phyloP scores from a whole-genome alignment of 2,888 invertebrate species.

The Monoplex corrugatus region DNA sequence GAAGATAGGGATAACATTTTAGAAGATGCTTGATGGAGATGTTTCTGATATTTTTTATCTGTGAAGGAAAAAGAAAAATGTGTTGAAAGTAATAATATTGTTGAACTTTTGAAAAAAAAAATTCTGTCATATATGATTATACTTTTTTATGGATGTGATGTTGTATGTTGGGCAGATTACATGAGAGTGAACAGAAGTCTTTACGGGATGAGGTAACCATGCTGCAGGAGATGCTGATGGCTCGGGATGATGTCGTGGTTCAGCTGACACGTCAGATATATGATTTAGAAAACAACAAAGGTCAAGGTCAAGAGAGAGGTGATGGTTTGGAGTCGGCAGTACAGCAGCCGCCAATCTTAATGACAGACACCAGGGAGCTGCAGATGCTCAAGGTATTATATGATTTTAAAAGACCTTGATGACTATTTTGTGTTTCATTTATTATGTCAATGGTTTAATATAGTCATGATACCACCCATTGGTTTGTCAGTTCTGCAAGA shows the following conservation, averaged over 20 bases:
- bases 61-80: too few species aligned
- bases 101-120: too few species aligned
- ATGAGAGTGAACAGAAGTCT: constrained; percentile 74
- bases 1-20: too few species aligned
- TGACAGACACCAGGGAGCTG: constrained; percentile 63
- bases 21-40: too few species aligned
- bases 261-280: constrained; percentile 80
- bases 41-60: too few species aligned
- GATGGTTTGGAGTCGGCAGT: not conserved
- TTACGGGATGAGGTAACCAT: constrained; percentile 74
- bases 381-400: constrained; percentile 66
- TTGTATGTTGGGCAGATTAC: constrained; percentile 62
- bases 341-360: constrained; percentile 27
- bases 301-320: not conserved
- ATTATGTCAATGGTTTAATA: too few species aligned
- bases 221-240: constrained; percentile 79
- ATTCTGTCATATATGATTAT: too few species aligned
- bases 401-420: too few species aligned
- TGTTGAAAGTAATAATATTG: too few species aligned
- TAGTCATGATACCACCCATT: too few species aligned
- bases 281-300: constrained; percentile 70
- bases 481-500: too few species aligned
- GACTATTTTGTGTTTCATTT: not conserved
- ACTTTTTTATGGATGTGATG: too few species aligned
- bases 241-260: constrained; percentile 81